Base-by-base conservation (phyloP, 2,113 vertebrate species). In the Alexandromys fortis region DNA sequence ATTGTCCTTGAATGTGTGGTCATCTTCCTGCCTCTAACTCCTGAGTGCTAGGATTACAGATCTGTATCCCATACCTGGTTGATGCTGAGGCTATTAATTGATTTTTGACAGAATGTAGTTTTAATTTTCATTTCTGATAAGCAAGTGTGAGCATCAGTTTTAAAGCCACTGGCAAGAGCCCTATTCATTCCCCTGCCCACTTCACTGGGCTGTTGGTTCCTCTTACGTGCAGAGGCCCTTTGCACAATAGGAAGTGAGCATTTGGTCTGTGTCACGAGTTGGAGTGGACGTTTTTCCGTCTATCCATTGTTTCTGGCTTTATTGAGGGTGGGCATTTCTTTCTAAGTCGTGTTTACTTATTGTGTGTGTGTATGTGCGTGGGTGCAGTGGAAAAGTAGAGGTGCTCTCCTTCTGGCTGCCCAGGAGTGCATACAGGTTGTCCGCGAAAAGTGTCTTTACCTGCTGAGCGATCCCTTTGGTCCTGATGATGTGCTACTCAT, bases 141-240 rank as follows among this genome's bases (percentile, higher is more conserved):
- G 35, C 86, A 30, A 63, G 5, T 77, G 16, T 89, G 38, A 92
- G 24, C 21, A 91, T 76, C 52, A 76, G 4, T 86, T 49, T 65
- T 76, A 91, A 21, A 91, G 4, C 1, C 52, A 52, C 58, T 90
- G 90, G 4, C n/a, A 52, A 61, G 28, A 61, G 5, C 8, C 85
- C 47, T 90, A 88, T 87, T n/a, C 5, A 72, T 58, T 89, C 86
- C 61, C 79, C 67, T 65, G 6, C 35, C 22, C 35, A 58, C 5
- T 49, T 85, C 90, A 70, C 52, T 72, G 30, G 52, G 14, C 58
- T 68, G 9, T 55, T 79, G 70, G 11, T 81, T 79, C 85, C 90
- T 92, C n/a, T 88, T 93, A 82, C 47, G 58, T 76, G 26, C 42
- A 61, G 78, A 93, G 77, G n/a, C 3, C 85, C 47, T 92, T 96